Percentiles rank a stretch among this genome's conserved stretches.
Conservation (phyloP, 2,113 vertebrate genomes). For the Mungos mungo region DNA sequence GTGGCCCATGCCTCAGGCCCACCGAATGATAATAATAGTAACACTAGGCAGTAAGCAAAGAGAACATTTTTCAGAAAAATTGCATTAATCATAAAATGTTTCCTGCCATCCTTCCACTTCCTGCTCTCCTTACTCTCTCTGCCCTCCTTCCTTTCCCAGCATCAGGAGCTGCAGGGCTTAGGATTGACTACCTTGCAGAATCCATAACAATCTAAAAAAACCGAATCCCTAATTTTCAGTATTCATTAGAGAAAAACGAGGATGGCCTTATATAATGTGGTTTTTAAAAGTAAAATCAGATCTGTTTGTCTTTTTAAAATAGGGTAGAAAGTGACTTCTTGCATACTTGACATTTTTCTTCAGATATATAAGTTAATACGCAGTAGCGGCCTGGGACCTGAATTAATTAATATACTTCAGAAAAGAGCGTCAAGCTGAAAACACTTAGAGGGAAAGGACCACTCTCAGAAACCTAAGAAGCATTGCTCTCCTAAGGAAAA, state of each 20-base stretch:
- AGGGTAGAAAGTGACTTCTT: conserved; percentile 35
- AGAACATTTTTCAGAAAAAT: conserved; percentile 51
- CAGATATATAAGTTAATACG: not conserved
- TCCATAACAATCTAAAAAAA: not conserved
- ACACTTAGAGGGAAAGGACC: not conserved
- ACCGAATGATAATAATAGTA: conserved; percentile 71
- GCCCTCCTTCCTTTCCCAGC: not conserved
- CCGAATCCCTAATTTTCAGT: not conserved
- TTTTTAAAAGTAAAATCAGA: not conserved
- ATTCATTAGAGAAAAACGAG: not conserved
- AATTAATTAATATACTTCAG: conserved; percentile 20
- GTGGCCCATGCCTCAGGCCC: conserved; percentile 61
- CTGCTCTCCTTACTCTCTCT: conserved; percentile 17
- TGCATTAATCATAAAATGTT: conserved; percentile 52
- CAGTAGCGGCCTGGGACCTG: not conserved
- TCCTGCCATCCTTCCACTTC: conserved; percentile 8
- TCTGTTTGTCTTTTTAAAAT: conserved; percentile 14
- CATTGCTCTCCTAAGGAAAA: not conserved
- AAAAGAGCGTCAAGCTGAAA: conserved; percentile 38
- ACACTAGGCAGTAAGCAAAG: conserved; percentile 33
- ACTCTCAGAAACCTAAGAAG: not conserved
- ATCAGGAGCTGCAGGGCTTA: not conserved
- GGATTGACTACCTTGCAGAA: not conserved
- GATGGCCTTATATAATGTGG: not conserved
- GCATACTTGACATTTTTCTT: not conserved